phyloP scores from a whole-genome alignment of 2,113 vertebrate genomes.

The Caranx ignobilis region DNA sequence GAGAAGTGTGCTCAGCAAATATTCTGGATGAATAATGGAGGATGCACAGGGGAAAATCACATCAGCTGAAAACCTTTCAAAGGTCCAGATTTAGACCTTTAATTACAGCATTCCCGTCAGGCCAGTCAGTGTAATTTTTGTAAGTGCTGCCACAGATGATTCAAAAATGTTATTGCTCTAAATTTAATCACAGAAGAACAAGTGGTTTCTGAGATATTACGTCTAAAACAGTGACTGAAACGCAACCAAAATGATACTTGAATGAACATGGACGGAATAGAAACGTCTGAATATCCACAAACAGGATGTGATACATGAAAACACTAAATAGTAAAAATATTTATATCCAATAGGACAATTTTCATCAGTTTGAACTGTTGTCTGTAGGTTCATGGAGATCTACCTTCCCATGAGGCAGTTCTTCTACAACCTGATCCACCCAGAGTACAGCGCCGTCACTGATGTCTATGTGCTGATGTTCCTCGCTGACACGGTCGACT shows the following conservation, averaged over 20 bases:
- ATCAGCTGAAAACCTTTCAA: conserved; percentile 54
- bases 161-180: conserved; percentile 38
- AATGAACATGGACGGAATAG: no score
- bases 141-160: conserved; percentile 55
- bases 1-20: conserved; percentile 28
- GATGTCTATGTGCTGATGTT: conserved; percentile 99
- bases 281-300: no score
- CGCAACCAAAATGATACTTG: neutral
- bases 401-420: conserved; percentile 95
- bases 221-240: conserved; percentile 12
- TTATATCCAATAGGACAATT: no score
- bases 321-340: no score
- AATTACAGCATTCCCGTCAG: conserved; percentile 63
- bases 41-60: conserved; percentile 27
- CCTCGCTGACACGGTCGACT: conserved; percentile 96
- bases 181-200: conserved; percentile 46
- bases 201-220: conserved; percentile 47
- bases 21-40: conserved; percentile 29
- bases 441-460: conserved; percentile 97
- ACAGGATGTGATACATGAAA: no score
- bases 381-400: conserved; percentile 89
- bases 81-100: conserved; percentile 60
- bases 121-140: conserved; percentile 41
- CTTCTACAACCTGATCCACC: conserved; percentile 97
- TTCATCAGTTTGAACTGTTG: no score